Percentiles rank a stretch among this genome's conserved stretches.
These are phyloP conservation scores for Crenichthys baileyi DNA, from an alignment of 2,797 vertebrate species.

Conservation along the genomic window DNA sequence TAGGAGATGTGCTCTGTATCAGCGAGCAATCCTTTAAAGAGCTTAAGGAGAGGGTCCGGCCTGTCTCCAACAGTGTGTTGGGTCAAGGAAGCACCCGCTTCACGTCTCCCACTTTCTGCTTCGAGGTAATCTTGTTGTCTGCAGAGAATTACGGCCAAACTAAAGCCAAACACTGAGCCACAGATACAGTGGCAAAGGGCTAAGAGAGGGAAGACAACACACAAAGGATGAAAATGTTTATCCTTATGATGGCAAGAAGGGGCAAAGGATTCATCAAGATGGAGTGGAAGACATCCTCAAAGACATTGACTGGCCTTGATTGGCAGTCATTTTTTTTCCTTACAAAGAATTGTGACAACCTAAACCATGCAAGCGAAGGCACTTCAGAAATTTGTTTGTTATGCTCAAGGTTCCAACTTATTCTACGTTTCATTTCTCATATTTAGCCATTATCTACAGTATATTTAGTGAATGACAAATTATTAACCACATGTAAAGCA, in stretches of 20 bases:
- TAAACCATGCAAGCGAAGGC: background rate
- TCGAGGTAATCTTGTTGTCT: slow-evolving; percentile 66
- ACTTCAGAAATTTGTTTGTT: background rate
- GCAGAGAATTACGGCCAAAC: slow-evolving; percentile 45
- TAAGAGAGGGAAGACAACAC: slow-evolving; percentile 3
- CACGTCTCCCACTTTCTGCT: slow-evolving; percentile 39
- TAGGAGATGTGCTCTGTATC: slow-evolving; percentile 53
- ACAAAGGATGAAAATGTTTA: slow-evolving; percentile 44
- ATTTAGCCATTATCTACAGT: too few species aligned
- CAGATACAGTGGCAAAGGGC: slow-evolving; percentile 11
- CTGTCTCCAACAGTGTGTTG: slow-evolving; percentile 49
- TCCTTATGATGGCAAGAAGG: slow-evolving; percentile 44
- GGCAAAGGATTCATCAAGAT: slow-evolving; percentile 21
- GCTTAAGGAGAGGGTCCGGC: slow-evolving; percentile 41
- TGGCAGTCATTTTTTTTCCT: background rate
- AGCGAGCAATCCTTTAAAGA: slow-evolving; percentile 61
- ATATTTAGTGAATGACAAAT: too few species aligned
- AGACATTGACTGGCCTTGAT: background rate
- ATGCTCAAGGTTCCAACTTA: too few species aligned
- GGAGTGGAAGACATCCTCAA: slow-evolving; percentile 4
- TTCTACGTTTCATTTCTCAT: too few species aligned
- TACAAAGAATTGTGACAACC: background rate
- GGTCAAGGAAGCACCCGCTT: slow-evolving; percentile 58
- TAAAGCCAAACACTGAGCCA: slow-evolving; percentile 28
- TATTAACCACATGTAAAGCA: too few species aligned